These are phyloP conservation scores for Enteromius argenteus DNA, from an alignment of 2,797 vertebrate species.

Conservation along the genomic window DNA sequence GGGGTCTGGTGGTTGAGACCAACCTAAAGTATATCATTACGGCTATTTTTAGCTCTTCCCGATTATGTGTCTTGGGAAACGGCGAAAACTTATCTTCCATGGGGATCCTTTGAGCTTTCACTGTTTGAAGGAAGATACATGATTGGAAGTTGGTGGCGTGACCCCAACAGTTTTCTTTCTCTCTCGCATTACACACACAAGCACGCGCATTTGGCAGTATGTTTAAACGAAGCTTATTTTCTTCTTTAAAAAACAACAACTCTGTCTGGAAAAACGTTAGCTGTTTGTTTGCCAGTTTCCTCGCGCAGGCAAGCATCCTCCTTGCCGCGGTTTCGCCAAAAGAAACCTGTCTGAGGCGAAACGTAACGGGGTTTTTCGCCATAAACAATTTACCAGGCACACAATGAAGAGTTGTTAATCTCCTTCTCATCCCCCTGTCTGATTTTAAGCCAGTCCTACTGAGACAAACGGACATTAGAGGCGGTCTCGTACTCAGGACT, in stretches of 20 bases:
- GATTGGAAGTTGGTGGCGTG: not conserved
- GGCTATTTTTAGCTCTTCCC: slow-evolving; percentile 41
- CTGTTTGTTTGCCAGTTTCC: not conserved
- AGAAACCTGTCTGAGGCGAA: not conserved
- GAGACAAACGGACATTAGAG: slow-evolving; percentile 63
- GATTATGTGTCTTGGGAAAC: not conserved
- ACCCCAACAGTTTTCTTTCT: not conserved
- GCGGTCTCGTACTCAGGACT: slow-evolving; percentile 61
- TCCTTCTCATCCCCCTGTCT: slow-evolving; percentile 46
- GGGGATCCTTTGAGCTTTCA: not conserved
- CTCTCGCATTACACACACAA: too few species aligned
- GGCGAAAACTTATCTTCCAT: not conserved
- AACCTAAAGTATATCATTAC: slow-evolving; percentile 18
- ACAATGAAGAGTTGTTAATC: slow-evolving; percentile 31
- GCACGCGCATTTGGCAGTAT: not conserved
- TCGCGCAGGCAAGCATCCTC: not conserved
- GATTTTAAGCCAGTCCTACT: slow-evolving; percentile 70
- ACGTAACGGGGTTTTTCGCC: not conserved
- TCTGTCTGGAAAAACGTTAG: not conserved
- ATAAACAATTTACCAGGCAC: slow-evolving; percentile 9
- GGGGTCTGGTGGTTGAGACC: slow-evolving; percentile 1
- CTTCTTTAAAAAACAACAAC: not conserved
- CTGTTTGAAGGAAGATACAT: not conserved
- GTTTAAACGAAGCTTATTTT: not conserved
- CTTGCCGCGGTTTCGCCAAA: not conserved